Evolutionary conservation across 2,888 invertebrate genomes (phyloP).

Genomic region (Drosophila barbarae): DNA sequence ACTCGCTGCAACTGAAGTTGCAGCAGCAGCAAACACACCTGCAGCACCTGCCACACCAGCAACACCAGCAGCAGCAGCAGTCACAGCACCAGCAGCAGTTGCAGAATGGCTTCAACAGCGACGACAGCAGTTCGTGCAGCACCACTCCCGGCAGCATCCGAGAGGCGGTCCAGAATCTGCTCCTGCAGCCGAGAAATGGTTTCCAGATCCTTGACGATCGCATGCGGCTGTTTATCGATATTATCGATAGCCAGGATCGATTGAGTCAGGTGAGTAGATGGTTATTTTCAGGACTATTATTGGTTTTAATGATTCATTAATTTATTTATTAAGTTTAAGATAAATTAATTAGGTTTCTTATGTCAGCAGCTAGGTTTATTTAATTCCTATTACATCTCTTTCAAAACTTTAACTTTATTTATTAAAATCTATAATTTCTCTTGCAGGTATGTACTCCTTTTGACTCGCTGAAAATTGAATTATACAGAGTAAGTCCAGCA

Average conservation of each 20-base stretch:
- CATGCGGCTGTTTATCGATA: slow-evolving; percentile 89
- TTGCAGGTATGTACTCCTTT: slow-evolving; percentile 53
- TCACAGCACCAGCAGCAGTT: slow-evolving; percentile 68
- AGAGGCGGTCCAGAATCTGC: slow-evolving; percentile 85
- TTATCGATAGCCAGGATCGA: slow-evolving; percentile 89
- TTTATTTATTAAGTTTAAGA: not conserved
- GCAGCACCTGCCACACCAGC: slow-evolving; percentile 39
- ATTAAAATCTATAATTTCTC: not conserved
- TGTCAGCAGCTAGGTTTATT: slow-evolving; percentile 44
- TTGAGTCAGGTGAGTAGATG: slow-evolving; percentile 86
- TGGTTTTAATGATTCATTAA: not conserved
- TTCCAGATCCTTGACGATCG: slow-evolving; percentile 89
- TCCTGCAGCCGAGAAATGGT: slow-evolving; percentile 86
- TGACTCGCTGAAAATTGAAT: no score
- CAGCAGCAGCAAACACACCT: slow-evolving; percentile 61
- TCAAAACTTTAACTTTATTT: not conserved
- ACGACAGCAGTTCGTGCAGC: slow-evolving; percentile 78
- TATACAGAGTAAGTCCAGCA: slow-evolving; percentile 42
- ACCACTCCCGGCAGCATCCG: slow-evolving; percentile 84
- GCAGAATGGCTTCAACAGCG: slow-evolving; percentile 68
- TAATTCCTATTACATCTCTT: not conserved
- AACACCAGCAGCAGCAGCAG: slow-evolving; percentile 31
- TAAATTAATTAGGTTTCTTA: no score
- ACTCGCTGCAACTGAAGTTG: slow-evolving; percentile 77
- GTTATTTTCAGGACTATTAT: not conserved